Evolutionary conservation across 1,140 invertebrate species (phyloP).

Genomic region (Aphelenchoides fujianensis): DNA sequence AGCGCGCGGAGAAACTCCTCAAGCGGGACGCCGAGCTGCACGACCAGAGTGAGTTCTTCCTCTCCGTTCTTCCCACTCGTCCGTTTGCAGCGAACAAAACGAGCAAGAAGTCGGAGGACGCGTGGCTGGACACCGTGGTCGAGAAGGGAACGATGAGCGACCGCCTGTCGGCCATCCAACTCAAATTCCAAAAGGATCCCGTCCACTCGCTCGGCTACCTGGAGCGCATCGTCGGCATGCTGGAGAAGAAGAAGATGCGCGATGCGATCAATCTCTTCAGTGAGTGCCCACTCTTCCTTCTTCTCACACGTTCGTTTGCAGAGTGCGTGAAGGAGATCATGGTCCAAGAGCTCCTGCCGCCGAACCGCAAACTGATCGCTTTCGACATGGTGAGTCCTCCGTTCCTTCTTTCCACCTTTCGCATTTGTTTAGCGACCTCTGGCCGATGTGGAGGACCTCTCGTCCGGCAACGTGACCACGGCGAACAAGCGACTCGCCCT

Average conservation of each 20-base stretch:
- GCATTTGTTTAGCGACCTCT: slow-evolving; percentile 67
- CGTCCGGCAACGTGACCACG: slow-evolving; percentile 62
- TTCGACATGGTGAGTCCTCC: slow-evolving; percentile 68
- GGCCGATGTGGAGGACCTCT: slow-evolving; percentile 48
- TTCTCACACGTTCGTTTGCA: slow-evolving; percentile 56
- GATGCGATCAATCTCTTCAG: slow-evolving; percentile 71
- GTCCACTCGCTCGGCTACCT: slow-evolving; percentile 75
- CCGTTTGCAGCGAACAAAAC: slow-evolving; percentile 22
- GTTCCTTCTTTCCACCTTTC: slow-evolving; percentile 23
- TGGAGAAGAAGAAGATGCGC: slow-evolving; percentile 78
- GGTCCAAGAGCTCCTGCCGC: slow-evolving; percentile 73
- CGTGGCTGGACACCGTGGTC: slow-evolving; percentile 40
- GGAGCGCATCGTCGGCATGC: slow-evolving; percentile 73
- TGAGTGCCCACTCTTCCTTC: slow-evolving; percentile 54
- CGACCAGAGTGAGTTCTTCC: slow-evolving; percentile 16
- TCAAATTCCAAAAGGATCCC: slow-evolving; percentile 80
- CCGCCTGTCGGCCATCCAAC: slow-evolving; percentile 78
- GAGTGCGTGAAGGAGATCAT: slow-evolving; percentile 76
- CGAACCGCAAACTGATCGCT: slow-evolving; percentile 71
- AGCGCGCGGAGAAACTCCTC: slow-evolving; percentile 22
- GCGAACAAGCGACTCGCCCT: slow-evolving; percentile 66
- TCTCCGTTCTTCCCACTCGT: background rate
- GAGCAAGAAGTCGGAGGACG: slow-evolving; percentile 28
- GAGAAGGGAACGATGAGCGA: slow-evolving; percentile 65
- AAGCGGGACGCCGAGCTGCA: slow-evolving; percentile 16